Percentiles rank a stretch among this genome's conserved stretches.
Conservation (phyloP, 92 coral and sea anemone genomes). For the Umimayanthus kanabou region DNA sequence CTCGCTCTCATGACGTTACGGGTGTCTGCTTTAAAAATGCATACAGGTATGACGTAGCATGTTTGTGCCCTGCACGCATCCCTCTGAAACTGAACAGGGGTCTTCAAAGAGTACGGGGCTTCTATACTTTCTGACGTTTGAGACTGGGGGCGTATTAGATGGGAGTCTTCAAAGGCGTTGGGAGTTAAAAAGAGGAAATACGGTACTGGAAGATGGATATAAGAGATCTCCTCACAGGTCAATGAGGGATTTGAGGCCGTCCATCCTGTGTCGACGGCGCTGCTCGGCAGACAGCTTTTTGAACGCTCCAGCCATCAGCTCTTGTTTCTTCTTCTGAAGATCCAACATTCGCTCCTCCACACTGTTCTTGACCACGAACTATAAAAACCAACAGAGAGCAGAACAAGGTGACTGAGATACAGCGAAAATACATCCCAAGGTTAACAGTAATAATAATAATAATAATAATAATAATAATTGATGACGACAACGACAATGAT, state of each 20-base stretch:
- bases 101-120: background rate
- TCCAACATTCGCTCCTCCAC: constrained; percentile 88
- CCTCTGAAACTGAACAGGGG: background rate
- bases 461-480: too few species aligned
- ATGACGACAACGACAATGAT: too few species aligned
- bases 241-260: constrained; percentile 69
- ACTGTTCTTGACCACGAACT: constrained; percentile 80
- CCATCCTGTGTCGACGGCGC: constrained; percentile 67
- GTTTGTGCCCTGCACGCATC: background rate
- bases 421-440: background rate
- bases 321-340: constrained; percentile 79
- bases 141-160: background rate
- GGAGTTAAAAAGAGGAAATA: too few species aligned
- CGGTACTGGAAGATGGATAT: background rate
- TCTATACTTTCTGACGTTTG: background rate
- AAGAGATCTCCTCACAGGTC: constrained; percentile 48
- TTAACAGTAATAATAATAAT: too few species aligned
- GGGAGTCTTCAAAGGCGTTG: background rate
- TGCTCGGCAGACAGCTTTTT: constrained; percentile 72
- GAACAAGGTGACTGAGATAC: background rate
- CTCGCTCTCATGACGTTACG: too few species aligned
- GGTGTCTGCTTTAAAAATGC: too few species aligned
- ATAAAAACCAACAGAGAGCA: background rate
- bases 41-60: too few species aligned
- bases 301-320: constrained; percentile 80